Evolutionary conservation across 2,113 vertebrate genomes (phyloP).

Genomic region (Anhinga anhinga): DNA sequence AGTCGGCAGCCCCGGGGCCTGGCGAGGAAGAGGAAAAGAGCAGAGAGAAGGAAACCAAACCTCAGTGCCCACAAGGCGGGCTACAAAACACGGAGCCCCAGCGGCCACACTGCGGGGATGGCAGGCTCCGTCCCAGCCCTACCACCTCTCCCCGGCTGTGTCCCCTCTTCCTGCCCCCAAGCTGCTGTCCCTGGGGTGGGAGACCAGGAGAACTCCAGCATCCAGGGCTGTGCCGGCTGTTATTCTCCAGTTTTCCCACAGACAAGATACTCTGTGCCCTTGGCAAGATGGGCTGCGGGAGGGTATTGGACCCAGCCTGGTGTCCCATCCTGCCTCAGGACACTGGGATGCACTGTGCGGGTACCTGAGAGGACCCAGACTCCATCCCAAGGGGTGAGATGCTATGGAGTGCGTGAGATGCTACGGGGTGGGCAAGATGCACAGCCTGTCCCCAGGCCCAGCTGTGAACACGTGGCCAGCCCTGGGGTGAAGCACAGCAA

Average conservation of each 20-base stretch:
- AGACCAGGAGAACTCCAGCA: neutral
- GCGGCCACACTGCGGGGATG: rapidly evolving
- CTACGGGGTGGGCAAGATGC: neutral
- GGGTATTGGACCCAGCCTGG: neutral
- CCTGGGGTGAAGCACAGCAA: neutral
- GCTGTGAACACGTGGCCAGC: neutral
- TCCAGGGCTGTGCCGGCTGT: neutral
- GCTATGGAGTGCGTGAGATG: neutral
- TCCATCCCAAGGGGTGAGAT: neutral
- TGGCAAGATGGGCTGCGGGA: neutral
- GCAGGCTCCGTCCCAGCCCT: neutral
- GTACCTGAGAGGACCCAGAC: neutral
- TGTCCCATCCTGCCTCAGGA: neutral
- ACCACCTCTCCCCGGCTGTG: neutral
- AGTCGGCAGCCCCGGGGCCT: slow-evolving; percentile 46
- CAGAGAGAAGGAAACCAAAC: slow-evolving; percentile 67
- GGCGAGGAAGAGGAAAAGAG: slow-evolving; percentile 65
- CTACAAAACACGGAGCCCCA: slow-evolving; percentile 55
- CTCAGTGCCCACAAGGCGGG: slow-evolving; percentile 60
- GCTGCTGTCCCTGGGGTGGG: neutral
- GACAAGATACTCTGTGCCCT: neutral
- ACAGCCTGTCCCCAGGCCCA: neutral
- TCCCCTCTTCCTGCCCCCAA: neutral
- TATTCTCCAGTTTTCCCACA: neutral
- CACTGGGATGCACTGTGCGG: rapidly evolving